These are phyloP conservation scores for Drosophila baimaii DNA, from an alignment of 1,140 invertebrate species.

Conservation along the genomic window DNA sequence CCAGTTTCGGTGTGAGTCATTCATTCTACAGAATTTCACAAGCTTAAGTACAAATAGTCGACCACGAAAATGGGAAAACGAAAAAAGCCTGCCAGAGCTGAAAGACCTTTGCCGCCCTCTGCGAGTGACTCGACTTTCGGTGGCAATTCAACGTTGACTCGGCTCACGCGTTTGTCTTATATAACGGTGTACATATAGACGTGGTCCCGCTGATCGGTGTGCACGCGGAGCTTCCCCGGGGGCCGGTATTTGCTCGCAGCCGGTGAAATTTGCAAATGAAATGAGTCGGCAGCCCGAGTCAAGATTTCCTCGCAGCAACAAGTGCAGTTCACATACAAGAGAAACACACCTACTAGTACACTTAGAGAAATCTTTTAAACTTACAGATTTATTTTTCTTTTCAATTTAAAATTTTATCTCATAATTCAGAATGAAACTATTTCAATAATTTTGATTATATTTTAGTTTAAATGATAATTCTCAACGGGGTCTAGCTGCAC, in stretches of 20 bases:
- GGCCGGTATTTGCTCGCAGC: slow-evolving; percentile 37
- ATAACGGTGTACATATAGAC: slow-evolving; percentile 21
- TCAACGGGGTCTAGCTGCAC: too few relatives aligned
- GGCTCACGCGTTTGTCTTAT: slow-evolving; percentile 32
- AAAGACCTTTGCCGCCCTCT: slow-evolving; percentile 29
- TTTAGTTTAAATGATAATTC: too few relatives aligned
- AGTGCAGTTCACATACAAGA: slow-evolving; percentile 27
- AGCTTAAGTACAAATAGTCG: not conserved
- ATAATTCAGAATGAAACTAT: too few relatives aligned
- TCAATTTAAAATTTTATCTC: too few relatives aligned
- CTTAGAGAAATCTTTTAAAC: not conserved
- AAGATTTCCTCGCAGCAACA: slow-evolving; percentile 44
- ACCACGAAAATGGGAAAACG: not conserved
- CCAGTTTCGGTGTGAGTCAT: slow-evolving; percentile 3
- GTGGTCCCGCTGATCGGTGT: slow-evolving; percentile 4
- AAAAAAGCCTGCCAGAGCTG: not conserved
- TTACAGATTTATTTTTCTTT: too few relatives aligned
- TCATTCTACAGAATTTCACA: slow-evolving; percentile 8
- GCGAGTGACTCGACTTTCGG: slow-evolving; percentile 29
- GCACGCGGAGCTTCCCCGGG: slow-evolving; percentile 28
- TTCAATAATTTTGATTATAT: too few relatives aligned
- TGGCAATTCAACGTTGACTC: slow-evolving; percentile 40
- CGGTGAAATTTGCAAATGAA: slow-evolving; percentile 68
- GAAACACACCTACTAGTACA: slow-evolving; percentile 14
- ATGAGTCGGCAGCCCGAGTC: slow-evolving; percentile 51